Percentiles rank a stretch among this genome's conserved stretches.
Conservation (phyloP, 2,888 invertebrate species). For the Siphonodentalium dalli region DNA sequence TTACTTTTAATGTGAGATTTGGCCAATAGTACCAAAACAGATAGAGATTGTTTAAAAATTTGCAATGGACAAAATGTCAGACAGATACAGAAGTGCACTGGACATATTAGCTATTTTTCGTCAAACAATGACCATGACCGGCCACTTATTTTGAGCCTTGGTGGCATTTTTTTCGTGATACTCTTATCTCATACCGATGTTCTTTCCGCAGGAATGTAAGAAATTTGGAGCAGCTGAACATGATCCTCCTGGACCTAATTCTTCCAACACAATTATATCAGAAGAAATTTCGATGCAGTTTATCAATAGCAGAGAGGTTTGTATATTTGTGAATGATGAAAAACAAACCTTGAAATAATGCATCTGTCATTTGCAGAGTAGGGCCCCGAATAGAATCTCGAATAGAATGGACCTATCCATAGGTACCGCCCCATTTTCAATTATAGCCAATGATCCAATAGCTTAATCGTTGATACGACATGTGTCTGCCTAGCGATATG, state of each 20-base stretch:
- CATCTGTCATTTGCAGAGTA: too few species aligned
- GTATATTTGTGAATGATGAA: neutral
- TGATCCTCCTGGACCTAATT: conserved; percentile 97
- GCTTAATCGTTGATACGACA: too few species aligned
- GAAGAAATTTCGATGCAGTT: conserved; percentile 87
- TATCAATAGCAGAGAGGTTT: conserved; percentile 64
- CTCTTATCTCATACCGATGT: neutral
- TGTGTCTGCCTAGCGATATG: too few species aligned
- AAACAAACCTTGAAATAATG: too few species aligned
- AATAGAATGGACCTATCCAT: too few species aligned
- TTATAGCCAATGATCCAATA: too few species aligned
- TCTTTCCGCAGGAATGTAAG: conserved; percentile 75
- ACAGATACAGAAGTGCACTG: neutral
- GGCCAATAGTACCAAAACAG: too few species aligned
- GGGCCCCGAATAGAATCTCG: too few species aligned
- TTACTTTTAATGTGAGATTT: too few species aligned
- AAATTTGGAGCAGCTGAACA: conserved; percentile 92
- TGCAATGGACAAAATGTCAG: too few species aligned
- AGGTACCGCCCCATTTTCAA: too few species aligned
- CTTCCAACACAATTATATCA: conserved; percentile 96
- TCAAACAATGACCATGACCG: neutral
- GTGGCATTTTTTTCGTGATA: conserved; percentile 3
- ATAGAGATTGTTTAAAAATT: too few species aligned
- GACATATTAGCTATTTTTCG: neutral
- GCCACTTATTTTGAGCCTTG: neutral